Conservation (phyloP, 2,797 vertebrate species). For the Antennarius maculatus region DNA sequence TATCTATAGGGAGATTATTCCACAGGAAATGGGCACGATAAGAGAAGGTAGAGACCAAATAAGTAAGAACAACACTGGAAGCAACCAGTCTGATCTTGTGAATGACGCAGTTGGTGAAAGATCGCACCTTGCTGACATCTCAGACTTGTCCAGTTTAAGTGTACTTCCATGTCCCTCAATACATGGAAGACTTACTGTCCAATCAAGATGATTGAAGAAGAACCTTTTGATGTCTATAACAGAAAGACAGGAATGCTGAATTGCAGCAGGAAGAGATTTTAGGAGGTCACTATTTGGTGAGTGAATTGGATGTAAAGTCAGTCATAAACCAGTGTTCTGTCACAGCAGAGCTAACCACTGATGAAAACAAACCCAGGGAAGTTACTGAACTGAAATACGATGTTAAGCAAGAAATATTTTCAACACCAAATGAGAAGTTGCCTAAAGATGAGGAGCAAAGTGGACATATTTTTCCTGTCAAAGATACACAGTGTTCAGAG, state of each 20-base stretch:
- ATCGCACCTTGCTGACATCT: background rate
- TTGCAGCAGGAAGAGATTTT: constrained; percentile 21
- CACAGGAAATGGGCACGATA: too few species aligned
- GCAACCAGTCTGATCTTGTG: background rate
- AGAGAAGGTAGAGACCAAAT: background rate
- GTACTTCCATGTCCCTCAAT: background rate
- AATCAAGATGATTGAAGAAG: constrained; percentile 2
- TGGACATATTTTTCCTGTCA: background rate
- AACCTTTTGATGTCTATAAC: background rate
- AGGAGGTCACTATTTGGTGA: constrained; percentile 12
- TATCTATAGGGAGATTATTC: too few species aligned
- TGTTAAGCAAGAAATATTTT: constrained; percentile 17
- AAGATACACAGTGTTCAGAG: constrained; percentile 1
- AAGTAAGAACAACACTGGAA: background rate
- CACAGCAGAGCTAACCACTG: constrained; percentile 5
- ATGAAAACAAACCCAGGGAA: background rate
- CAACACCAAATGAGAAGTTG: constrained; percentile 22
- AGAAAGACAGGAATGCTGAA: constrained; percentile 2
- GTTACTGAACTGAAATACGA: background rate
- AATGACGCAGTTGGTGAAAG: constrained; percentile 23
- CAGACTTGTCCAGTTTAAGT: background rate
- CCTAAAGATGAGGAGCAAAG: constrained; percentile 21
- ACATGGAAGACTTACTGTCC: background rate
- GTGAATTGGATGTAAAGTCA: constrained; percentile 29
- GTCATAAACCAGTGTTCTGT: constrained; percentile 10